Evolutionary conservation across 2,888 invertebrate genomes (phyloP).

Genomic region (Ellobium chinense): DNA sequence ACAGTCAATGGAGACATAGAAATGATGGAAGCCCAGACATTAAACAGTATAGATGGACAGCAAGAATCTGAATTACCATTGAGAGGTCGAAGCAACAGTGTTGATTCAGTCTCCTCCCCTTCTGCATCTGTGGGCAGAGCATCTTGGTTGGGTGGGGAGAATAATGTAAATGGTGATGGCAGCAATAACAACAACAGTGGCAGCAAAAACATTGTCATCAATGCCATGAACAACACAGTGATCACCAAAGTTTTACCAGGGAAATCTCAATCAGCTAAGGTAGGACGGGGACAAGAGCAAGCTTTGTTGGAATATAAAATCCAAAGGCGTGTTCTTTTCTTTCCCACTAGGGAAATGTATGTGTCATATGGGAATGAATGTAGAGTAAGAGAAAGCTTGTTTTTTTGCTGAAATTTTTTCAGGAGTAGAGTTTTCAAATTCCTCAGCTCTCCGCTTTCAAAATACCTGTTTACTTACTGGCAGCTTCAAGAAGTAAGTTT

Average conservation of each 20-base stretch:
- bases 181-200: slow-evolving; percentile 37
- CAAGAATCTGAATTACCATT: slow-evolving; percentile 40
- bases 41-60: slow-evolving; percentile 33
- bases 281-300: too few relatives aligned
- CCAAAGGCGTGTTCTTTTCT: too few relatives aligned
- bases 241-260: slow-evolving; percentile 68
- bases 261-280: slow-evolving; percentile 51
- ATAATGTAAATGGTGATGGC: slow-evolving; percentile 46
- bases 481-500: too few relatives aligned
- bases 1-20: slow-evolving; percentile 54
- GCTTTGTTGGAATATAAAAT: too few relatives aligned
- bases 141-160: slow-evolving; percentile 61
- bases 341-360: too few relatives aligned
- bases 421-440: too few relatives aligned
- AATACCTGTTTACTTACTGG: too few relatives aligned
- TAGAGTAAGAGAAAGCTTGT: too few relatives aligned
- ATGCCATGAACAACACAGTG: slow-evolving; percentile 68
- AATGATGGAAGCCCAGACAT: slow-evolving; percentile 33
- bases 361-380: too few relatives aligned
- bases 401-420: too few relatives aligned
- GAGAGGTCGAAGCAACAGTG: slow-evolving; percentile 60
- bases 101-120: slow-evolving; percentile 56
- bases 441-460: too few relatives aligned
- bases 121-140: slow-evolving; percentile 52
- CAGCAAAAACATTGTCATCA: slow-evolving; percentile 70